phyloP scores from a whole-genome alignment of 2,888 invertebrate genomes.

The Nasonovia ribisnigri region DNA sequence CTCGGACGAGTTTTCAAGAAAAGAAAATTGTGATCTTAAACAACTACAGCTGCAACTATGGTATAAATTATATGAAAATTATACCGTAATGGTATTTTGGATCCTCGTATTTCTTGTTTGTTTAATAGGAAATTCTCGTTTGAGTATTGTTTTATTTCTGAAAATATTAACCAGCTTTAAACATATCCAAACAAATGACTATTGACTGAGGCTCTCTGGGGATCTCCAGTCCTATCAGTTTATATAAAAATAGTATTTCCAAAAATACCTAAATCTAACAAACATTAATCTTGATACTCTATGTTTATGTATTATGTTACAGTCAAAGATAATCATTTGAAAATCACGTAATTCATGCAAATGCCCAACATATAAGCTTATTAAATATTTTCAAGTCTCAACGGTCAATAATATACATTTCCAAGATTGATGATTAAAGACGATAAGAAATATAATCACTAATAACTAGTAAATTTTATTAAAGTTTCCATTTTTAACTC shows the following conservation, averaged over 20 bases:
- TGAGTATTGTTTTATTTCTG: neutral
- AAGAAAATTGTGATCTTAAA: neutral
- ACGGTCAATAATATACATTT: too few species aligned
- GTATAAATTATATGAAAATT: neutral
- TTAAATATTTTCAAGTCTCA: too few species aligned
- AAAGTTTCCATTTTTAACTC: too few species aligned
- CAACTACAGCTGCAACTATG: neutral
- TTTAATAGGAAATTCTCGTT: neutral
- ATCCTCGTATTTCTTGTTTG: neutral
- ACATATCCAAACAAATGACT: neutral
- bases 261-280: neutral
- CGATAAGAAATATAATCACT: too few species aligned
- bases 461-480: too few species aligned
- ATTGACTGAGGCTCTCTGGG: too few species aligned
- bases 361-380: too few species aligned
- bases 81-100: neutral
- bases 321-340: too few species aligned
- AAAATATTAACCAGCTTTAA: neutral
- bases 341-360: too few species aligned
- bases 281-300: too few species aligned
- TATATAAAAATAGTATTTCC: neutral
- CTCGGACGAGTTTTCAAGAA: neutral
- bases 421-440: too few species aligned
- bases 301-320: too few species aligned
- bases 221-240: neutral